These are phyloP conservation scores for Atrichornis clamosus DNA, from an alignment of 2,113 vertebrate species.

Conservation along the genomic window DNA sequence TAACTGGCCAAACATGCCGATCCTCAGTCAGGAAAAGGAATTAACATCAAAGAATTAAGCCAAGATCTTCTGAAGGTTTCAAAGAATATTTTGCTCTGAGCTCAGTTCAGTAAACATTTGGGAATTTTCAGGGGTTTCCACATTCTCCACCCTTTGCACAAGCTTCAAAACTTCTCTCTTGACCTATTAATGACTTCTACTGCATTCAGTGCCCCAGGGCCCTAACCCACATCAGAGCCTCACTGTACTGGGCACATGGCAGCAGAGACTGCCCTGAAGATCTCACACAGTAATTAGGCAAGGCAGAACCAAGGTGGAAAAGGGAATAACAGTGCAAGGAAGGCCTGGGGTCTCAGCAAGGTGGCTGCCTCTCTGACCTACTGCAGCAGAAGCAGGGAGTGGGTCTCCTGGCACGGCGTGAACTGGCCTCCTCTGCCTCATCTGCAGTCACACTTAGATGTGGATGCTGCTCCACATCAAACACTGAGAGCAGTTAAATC, in stretches of 20 bases:
- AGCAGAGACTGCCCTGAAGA: not conserved
- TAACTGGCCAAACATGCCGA: not conserved
- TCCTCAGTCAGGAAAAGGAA: not conserved
- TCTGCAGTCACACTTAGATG: not conserved
- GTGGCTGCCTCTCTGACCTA: not conserved
- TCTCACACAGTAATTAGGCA: not conserved
- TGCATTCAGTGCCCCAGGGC: not conserved
- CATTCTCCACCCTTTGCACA: not conserved
- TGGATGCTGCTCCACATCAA: not conserved
- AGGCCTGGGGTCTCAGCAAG: not conserved
- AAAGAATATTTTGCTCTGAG: not conserved
- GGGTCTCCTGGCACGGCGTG: rapidly evolving
- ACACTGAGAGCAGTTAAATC: rapidly evolving
- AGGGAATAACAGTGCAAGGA: not conserved
- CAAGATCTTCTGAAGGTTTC: not conserved
- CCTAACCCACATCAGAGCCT: slow-evolving; percentile 6
- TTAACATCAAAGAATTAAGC: not conserved
- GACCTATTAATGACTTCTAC: slow-evolving; percentile 12
- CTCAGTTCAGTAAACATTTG: not conserved
- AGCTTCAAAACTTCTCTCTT: not conserved
- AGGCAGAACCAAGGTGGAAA: not conserved
- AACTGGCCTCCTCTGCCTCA: not conserved
- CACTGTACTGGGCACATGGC: not conserved
- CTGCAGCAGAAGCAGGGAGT: not conserved
- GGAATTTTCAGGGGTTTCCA: not conserved